Evolutionary conservation across 2,888 invertebrate species (phyloP).

Genomic region (Nephrotoma flavescens): DNA sequence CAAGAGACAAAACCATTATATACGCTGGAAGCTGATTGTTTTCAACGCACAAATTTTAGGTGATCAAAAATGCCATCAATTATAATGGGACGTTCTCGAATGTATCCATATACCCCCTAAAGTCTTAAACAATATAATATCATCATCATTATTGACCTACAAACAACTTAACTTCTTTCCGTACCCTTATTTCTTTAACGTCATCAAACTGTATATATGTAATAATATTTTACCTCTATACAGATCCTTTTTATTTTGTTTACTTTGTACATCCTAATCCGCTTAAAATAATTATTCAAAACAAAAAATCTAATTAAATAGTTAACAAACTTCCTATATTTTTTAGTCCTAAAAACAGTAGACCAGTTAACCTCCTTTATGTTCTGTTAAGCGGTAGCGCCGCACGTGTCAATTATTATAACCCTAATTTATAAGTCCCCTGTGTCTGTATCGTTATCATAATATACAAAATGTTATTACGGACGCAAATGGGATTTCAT

Average conservation of each 20-base stretch:
- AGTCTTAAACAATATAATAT: no score
- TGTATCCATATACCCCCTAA: no score
- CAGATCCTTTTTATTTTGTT: background rate
- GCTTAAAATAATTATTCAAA: background rate
- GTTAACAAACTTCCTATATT: background rate
- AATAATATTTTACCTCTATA: background rate
- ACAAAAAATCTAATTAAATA: background rate
- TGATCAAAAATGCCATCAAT: no score
- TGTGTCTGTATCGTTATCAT: background rate
- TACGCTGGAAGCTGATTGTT: no score
- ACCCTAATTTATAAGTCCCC: background rate
- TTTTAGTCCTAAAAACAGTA: background rate
- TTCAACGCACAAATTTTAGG: no score
- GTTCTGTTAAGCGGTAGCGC: background rate
- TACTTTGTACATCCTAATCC: background rate
- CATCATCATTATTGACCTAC: no score
- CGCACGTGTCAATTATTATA: background rate
- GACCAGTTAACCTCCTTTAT: background rate
- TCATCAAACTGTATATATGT: no score
- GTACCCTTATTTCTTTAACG: no score
- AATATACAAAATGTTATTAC: background rate
- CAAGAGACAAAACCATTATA: no score
- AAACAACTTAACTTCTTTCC: no score
- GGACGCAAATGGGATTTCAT: background rate
- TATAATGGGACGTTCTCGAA: no score